Evolutionary conservation across 2,797 vertebrate genomes (phyloP).

Genomic region (Gephyroberyx darwinii): DNA sequence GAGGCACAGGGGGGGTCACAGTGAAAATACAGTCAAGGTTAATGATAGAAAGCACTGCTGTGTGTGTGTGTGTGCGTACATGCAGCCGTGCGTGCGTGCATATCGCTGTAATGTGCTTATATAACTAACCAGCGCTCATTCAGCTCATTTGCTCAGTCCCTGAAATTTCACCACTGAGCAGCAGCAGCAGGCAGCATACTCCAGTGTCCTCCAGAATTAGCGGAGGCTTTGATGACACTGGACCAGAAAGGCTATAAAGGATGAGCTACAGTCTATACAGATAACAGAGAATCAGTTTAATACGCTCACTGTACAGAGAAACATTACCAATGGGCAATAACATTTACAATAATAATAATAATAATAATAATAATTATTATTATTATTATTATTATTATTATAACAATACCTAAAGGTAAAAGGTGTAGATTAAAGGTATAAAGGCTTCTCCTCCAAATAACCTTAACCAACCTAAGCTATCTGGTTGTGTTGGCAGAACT

Average conservation of each 20-base stretch:
- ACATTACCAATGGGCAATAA: too few relatives aligned
- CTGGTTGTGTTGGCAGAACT: background rate
- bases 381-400: too few relatives aligned
- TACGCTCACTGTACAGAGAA: too few relatives aligned
- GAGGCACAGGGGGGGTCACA: conserved; percentile 50
- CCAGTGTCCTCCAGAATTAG: background rate
- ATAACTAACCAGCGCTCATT: conserved; percentile 68
- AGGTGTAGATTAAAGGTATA: too few relatives aligned
- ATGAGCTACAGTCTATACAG: background rate
- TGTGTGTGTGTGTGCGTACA: conserved; percentile 18
- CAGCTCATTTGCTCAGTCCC: conserved; percentile 47
- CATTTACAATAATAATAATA: too few relatives aligned
- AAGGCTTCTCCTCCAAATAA: too few relatives aligned
- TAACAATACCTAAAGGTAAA: too few relatives aligned
- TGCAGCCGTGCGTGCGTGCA: conserved; percentile 29
- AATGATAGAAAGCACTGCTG: conserved; percentile 71
- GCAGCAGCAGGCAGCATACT: conserved; percentile 37
- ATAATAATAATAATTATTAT: too few relatives aligned
- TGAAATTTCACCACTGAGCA: conserved; percentile 54
- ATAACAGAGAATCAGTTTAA: background rate
- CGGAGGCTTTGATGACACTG: background rate
- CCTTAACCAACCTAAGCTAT: too few relatives aligned
- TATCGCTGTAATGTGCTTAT: conserved; percentile 76
- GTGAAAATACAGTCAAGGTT: conserved; percentile 82
- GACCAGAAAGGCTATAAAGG: background rate